These are phyloP conservation scores for Mythimna lalbum DNA, from an alignment of 2,888 invertebrate species.

Conservation along the genomic window DNA sequence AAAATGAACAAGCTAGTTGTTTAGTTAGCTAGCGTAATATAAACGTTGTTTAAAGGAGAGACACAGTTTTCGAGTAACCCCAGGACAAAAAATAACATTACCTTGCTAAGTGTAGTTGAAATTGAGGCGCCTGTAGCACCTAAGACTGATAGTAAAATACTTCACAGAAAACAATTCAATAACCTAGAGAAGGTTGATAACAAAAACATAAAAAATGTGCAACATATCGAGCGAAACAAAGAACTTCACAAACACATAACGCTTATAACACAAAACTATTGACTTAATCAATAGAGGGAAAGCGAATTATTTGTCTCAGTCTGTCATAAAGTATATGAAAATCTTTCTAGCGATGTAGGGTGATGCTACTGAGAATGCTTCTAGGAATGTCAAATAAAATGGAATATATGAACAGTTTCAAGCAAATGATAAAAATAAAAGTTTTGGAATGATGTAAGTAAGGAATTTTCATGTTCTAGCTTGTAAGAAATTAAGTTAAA, in stretches of 20 bases:
- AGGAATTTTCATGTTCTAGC: constrained; percentile 30
- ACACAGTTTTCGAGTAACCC: not conserved
- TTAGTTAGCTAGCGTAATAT: no score
- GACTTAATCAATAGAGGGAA: constrained; percentile 85
- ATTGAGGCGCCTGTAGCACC: not conserved
- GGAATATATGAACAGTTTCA: constrained; percentile 40
- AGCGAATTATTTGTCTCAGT: constrained; percentile 80
- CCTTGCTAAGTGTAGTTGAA: not conserved
- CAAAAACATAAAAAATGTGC: constrained; percentile 32
- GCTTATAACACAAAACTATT: constrained; percentile 81
- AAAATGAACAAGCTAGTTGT: constrained; percentile 14
- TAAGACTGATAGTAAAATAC: not conserved
- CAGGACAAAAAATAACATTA: not conserved
- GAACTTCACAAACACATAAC: constrained; percentile 67
- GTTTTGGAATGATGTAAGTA: constrained; percentile 48
- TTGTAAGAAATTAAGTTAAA: constrained; percentile 10
- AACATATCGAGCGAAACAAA: constrained; percentile 53
- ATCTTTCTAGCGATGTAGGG: constrained; percentile 75
- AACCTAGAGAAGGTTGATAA: not conserved
- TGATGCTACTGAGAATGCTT: constrained; percentile 70
- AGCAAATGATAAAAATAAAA: constrained; percentile 26
- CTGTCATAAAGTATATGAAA: constrained; percentile 74
- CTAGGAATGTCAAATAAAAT: constrained; percentile 82
- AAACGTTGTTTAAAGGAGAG: constrained; percentile 1
- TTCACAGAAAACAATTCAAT: not conserved